Percentiles rank a stretch among this genome's conserved stretches.
Conservation (phyloP, 2,113 vertebrate genomes). For the Amazona guildingii region DNA sequence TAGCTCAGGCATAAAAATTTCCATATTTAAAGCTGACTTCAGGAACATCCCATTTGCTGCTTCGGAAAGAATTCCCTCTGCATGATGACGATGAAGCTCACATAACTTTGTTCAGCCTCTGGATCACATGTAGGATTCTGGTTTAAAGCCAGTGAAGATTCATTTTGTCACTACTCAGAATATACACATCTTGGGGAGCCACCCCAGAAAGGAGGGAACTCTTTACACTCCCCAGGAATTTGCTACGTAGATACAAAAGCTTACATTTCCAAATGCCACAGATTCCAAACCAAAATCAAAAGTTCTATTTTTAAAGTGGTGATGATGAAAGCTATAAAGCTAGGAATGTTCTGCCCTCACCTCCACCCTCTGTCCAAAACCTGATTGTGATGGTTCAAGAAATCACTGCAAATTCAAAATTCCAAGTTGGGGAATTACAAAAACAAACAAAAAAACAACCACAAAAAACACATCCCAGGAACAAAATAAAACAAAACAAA, state of each 20-base stretch:
- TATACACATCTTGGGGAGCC: neutral
- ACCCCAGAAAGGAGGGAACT: neutral
- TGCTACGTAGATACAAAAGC: conserved; percentile 28
- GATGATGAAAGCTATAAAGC: conserved; percentile 8
- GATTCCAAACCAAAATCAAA: conserved; percentile 1
- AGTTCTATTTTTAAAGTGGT: conserved; percentile 43
- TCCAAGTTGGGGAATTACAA: neutral
- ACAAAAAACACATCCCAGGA: too few relatives aligned
- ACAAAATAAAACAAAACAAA: neutral
- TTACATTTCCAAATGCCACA: neutral
- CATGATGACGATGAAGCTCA: conserved; percentile 34
- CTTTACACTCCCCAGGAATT: conserved; percentile 15
- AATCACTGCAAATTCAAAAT: neutral
- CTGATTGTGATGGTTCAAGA: neutral
- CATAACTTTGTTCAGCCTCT: conserved; percentile 51
- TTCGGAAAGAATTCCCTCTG: conserved; percentile 67
- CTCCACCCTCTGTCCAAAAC: neutral
- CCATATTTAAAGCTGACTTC: conserved; percentile 70
- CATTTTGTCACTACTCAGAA: conserved; percentile 42
- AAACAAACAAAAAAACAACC: neutral
- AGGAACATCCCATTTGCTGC: conserved; percentile 65
- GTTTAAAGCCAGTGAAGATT: conserved; percentile 37
- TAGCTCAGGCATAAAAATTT: conserved; percentile 42
- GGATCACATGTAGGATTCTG: conserved; percentile 58
- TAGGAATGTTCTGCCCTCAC: neutral